Conservation (phyloP, 1,140 invertebrate species). For the Calliphora vicina region DNA sequence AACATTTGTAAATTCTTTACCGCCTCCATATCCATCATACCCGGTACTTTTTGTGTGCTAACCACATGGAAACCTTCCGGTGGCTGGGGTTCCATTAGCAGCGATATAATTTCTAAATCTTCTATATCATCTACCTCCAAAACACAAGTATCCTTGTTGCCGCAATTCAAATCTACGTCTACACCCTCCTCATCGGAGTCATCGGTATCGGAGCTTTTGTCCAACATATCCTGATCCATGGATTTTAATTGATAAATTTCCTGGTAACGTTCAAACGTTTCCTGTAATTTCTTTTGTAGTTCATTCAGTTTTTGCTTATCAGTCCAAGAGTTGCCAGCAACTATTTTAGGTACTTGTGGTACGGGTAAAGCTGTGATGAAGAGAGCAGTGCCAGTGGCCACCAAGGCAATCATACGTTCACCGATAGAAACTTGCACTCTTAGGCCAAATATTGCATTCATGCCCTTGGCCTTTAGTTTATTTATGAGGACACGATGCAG, state of each 20-base stretch:
- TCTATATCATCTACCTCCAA: conserved; percentile 89
- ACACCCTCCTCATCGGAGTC: conserved; percentile 78
- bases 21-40: conserved; percentile 71
- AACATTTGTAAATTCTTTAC: conserved; percentile 87
- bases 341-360: conserved; percentile 72
- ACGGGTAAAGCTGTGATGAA: conserved; percentile 79
- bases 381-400: conserved; percentile 88
- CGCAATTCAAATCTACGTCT: conserved; percentile 78
- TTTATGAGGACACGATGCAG: conserved; percentile 90
- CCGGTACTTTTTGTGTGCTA: conserved; percentile 84
- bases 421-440: conserved; percentile 87
- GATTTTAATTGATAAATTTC: conserved; percentile 74
- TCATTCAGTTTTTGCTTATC: conserved; percentile 71
- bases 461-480: conserved; percentile 90
- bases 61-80: conserved; percentile 84
- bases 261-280: conserved; percentile 74
- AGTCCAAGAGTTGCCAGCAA: conserved; percentile 71
- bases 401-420: conserved; percentile 84
- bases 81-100: conserved; percentile 79
- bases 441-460: conserved; percentile 91
- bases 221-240: conserved; percentile 53
- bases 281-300: conserved; percentile 71
- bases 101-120: conserved; percentile 81
- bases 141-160: conserved; percentile 85
- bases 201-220: conserved; percentile 69